Evolutionary conservation across 2,888 invertebrate species (phyloP), one percentile per base, ranked within the genome.

Genomic region (Anaspis maculata): DNA sequence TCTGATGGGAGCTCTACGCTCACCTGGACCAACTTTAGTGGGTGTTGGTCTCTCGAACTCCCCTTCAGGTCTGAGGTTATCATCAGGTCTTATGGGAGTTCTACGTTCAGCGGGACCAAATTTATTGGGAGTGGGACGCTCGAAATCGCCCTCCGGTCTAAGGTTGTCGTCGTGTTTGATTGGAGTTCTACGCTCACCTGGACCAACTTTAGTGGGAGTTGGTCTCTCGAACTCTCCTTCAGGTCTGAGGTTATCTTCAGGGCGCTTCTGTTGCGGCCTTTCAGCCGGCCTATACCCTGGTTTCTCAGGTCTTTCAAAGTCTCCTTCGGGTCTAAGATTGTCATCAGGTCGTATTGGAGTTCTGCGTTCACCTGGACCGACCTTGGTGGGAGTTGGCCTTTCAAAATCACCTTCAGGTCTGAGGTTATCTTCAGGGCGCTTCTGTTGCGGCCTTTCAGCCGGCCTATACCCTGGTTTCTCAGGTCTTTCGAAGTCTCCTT

Each of bases 191-290:
- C 68, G 60, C 45, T 72, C 70, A 28, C 48, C 57, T 3, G 62
- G 68, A 2, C 61, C 54, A 25, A 57, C 41, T 39, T 57, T 55
- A 2, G 56, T 58, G 5, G 57, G 54, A 3, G 63, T 50, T 14
- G 66, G 64, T 25, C 59, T 63, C 43, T 74, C 74, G 54, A 80
- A 80, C 13, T 79, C 71, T 5, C 70, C 71, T 49, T 71, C 77
- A 2, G 77, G 74, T 46, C 68, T 70, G 1, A 83, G 61, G 56
- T 83, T 83, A 52, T 83, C 79, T 42, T 67, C 65, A 1, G 70
- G 71, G 27, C 55, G 57, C 7, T 57, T 62, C 34, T 60, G 67
- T 19, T 50, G 49, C 1, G 69, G 68, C 24, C 63, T 60, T 57
- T 57, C 71, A 45, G 56, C 70, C 16, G 58, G 72, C 2, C 51